Base-by-base conservation (phyloP, 1,140 invertebrate genomes). In the Brachionus plicatilis region DNA sequence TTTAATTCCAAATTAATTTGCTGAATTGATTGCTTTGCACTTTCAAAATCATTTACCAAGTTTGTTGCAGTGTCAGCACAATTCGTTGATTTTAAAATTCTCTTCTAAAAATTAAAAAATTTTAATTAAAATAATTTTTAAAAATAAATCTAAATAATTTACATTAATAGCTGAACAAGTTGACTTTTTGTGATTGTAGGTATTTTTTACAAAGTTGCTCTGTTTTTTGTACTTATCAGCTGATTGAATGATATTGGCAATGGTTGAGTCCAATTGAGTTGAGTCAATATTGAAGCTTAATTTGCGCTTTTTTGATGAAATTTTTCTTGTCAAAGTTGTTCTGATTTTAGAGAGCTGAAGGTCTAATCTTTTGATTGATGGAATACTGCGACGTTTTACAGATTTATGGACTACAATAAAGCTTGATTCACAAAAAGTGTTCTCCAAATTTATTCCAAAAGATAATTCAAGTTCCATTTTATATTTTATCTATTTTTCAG, bases 381-480 rank as follows among this genome's bases (percentile, higher is more conserved):
- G 68, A 41, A 76, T 37, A 53, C 72, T 76, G 1, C 43, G 45
- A 27, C 72, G 43, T 41, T 76, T 76, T 0, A 17, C 11, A 8
- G 72, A 3, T 29, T 47, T 47, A 6, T 29, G 27, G 1, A 76
- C 20, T 7, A 76, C 47, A 20, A 76, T 8, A n/a, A 76, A 76
- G 47, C 72, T 76, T 76, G 72, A 76, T 50, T 76, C 72, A 9
- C 70, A 76, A 24, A 76, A 76, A 50, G 41, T 50, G 11, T 47
- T 50, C 12, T 76, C 27, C 2, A 76, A 8, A 75, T 41, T 68
- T 7, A 72, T 17, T 72, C 43, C 68, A 72, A 72, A 43, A 1
- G 68, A 72, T 41, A 72, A 5, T 72, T 72, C 68, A 17, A 72
- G 33, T 72, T 72, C 68, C 68, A 72, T 72, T 72, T 72, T 72